Conservation (phyloP, 2,797 vertebrate species). For the Oreochromis mossambicus region DNA sequence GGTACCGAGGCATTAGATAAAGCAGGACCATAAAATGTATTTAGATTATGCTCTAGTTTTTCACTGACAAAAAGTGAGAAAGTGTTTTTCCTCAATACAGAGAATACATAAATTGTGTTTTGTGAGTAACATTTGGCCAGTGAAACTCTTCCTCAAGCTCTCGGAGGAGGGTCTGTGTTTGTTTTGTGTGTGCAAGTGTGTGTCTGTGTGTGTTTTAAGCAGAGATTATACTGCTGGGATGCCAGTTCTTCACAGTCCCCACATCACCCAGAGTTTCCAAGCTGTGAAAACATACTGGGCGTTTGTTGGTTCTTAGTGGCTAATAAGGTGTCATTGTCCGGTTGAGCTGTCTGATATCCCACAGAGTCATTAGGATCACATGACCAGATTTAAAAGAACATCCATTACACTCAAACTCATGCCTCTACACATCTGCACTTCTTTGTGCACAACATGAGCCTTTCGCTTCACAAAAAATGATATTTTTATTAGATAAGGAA, state of each 20-base stretch:
- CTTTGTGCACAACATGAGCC: neutral
- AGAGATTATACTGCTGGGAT: constrained; percentile 83
- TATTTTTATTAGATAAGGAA: constrained; percentile 10
- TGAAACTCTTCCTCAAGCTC: constrained; percentile 28
- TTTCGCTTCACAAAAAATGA: neutral
- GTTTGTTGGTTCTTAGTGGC: constrained; percentile 89
- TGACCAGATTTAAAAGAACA: constrained; percentile 40
- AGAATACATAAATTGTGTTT: constrained; percentile 5
- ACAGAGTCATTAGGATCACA: constrained; percentile 79
- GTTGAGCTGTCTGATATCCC: constrained; percentile 78
- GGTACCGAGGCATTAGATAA: constrained; percentile 12
- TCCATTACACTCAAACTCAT: neutral
- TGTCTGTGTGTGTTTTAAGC: constrained; percentile 26
- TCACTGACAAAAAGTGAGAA: neutral
- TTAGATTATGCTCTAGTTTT: neutral
- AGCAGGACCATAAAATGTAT: neutral
- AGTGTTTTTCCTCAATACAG: neutral
- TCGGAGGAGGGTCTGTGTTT: constrained; percentile 49
- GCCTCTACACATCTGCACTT: neutral
- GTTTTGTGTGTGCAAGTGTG: constrained; percentile 26
- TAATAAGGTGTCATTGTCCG: constrained; percentile 85
- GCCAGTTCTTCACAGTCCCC: constrained; percentile 75
- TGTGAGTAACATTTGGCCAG: constrained; percentile 16
- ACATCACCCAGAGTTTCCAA: constrained; percentile 83
- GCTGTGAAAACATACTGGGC: constrained; percentile 90